Conservation (phyloP, 2,113 vertebrate species). For the Stigmatopora nigra region DNA sequence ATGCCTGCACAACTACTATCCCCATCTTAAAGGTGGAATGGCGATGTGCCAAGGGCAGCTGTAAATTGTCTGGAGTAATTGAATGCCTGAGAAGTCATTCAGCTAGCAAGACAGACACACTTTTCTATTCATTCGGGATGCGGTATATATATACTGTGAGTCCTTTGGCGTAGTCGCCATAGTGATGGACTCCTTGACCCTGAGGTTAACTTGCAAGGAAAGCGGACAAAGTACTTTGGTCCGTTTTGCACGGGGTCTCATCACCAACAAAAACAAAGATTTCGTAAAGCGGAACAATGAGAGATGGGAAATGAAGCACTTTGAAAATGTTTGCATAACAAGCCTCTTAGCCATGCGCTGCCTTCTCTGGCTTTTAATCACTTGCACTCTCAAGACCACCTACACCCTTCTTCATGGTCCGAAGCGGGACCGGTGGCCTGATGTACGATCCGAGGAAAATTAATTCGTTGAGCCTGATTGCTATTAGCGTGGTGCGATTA, state of each 20-base stretch:
- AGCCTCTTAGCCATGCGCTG: conserved; percentile 59
- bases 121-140: conserved; percentile 40
- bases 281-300: conserved; percentile 55
- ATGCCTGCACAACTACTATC: background rate
- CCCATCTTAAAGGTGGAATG: conserved; percentile 20
- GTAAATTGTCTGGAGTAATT: conserved; percentile 44
- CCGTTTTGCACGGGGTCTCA: conserved; percentile 38
- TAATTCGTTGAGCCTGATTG: conserved; percentile 74
- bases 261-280: conserved; percentile 64
- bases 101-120: conserved; percentile 30
- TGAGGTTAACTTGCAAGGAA: conserved; percentile 48
- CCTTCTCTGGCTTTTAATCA: conserved; percentile 73
- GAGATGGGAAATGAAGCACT: conserved; percentile 63
- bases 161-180: conserved; percentile 63
- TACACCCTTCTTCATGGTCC: conserved; percentile 75
- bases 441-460: conserved; percentile 64
- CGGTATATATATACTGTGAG: conserved; percentile 25
- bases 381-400: conserved; percentile 76
- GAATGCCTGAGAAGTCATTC: conserved; percentile 54
- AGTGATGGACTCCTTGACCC: conserved; percentile 65
- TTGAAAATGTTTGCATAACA: conserved; percentile 73
- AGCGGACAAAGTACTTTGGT: conserved; percentile 42
- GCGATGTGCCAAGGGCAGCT: conserved; percentile 48
- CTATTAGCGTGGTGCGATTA: conserved; percentile 72
- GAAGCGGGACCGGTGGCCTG: conserved; percentile 61